Evolutionary conservation across 2,113 vertebrate species (phyloP), one percentile per base, ranked within the genome.

Genomic region (Progne subis): DNA sequence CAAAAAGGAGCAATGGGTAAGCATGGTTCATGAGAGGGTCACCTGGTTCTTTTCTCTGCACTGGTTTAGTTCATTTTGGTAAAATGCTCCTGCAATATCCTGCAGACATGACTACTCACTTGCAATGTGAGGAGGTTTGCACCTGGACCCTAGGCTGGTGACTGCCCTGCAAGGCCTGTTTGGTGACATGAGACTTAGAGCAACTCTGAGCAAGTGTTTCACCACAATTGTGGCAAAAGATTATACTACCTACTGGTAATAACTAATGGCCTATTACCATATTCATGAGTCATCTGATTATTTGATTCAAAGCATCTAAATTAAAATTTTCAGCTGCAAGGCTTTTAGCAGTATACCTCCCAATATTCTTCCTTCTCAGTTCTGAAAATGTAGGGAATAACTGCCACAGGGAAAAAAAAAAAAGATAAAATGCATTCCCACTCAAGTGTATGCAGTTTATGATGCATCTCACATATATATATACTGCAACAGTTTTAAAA

Each of bases 181-280:
- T 79, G 67, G 26, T 57, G 52, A 52, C 16, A n/a, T 50, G 53
- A 37, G 28, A 64, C 32, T 11, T 29, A 46, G 21, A 44, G 17
- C 0, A 0, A 18, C 57, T 44, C 61, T 26, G 31, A 76, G 50
- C 29, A 44, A 56, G 34, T 0, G 0, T 5, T 55, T 47, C 39
- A 76, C 12, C 28, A 47, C 44, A 59, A 3, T 3, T 25, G 17
- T 37, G 25, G 12, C 24, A 49, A 41, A 86, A 39, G 17, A 57
- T 9, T 10, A 15, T 12, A 39, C 47, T 10, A 65, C n/a, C 60
- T n/a, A 2, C 55, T 29, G 24, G 24, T 41, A 65, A 57, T 24
- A 65, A 49, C 6, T 24, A 56, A 41, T 14, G 26, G 13, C 18
- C 34, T n/a, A 25, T 37, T 25, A 46, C 13, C 32, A 43, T 32